Evolutionary conservation across 2,113 vertebrate species (phyloP).

Genomic region (Tetrax tetrax): DNA sequence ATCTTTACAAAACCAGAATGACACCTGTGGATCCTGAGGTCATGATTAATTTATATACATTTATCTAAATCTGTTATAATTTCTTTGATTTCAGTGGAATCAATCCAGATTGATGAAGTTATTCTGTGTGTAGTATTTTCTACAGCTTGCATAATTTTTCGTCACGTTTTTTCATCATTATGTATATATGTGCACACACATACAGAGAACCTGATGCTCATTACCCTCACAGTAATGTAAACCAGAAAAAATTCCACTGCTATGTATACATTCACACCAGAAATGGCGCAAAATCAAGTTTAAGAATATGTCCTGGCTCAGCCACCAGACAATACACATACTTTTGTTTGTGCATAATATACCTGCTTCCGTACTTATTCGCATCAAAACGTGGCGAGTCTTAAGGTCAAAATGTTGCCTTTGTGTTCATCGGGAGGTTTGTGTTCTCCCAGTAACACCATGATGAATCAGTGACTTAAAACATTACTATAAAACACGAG

Average conservation of each 20-base stretch:
- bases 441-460: background rate
- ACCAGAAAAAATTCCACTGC: background rate
- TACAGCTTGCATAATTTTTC: background rate
- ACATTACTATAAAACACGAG: background rate
- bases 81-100: background rate
- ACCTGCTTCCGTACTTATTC: fast-evolving
- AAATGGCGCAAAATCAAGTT: background rate
- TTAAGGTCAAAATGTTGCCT: background rate
- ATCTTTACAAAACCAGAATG: background rate
- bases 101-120: background rate
- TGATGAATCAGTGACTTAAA: background rate
- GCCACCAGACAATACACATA: background rate
- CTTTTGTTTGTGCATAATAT: background rate
- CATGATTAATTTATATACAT: background rate
- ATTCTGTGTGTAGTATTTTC: background rate
- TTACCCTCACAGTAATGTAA: background rate
- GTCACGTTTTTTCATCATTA: background rate
- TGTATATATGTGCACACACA: fast-evolving
- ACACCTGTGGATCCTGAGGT: background rate
- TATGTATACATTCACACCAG: background rate
- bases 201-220: background rate
- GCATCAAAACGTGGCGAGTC: fast-evolving
- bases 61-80: background rate
- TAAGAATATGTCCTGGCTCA: background rate
- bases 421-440: background rate